Base-by-base conservation (phyloP, 2,113 vertebrate species). In the Callionymus lyra region DNA sequence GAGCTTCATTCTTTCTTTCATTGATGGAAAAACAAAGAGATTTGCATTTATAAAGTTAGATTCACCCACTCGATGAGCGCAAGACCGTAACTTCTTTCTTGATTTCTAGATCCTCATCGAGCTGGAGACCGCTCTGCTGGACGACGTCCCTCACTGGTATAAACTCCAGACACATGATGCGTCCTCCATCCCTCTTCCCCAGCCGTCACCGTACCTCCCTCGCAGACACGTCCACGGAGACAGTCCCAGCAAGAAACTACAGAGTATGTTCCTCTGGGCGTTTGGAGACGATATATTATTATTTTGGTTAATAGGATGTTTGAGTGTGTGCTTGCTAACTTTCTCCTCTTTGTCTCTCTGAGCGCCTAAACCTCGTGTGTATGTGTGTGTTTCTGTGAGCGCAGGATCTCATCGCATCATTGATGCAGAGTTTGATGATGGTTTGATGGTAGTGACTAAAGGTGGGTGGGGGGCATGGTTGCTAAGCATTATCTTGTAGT, bases 351-450 rank as follows among this genome's bases (percentile, higher is more conserved):
- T 67, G 40, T 53, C 31, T 64, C 55, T 50, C 31, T 36, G 39
- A 44, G 50, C 51, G 50, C 50, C 38, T 70, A 48, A 51, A 56
- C 53, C 39, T 61, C 33, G 66, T 56, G 34, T 52, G 39, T 65
- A 13, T 67, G 44, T 63, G 50, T 59, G 19, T 50, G 34, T 76
- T 21, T 75, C 48, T 58, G 59, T 42, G 63, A 63, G 53, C 84
- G 59, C 90, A 98, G 95, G 94, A 88, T 98, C 95, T 79, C 94
- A 94, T 77, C 91, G 93, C 86, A 91, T 97, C 93, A 92, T 86
- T 92, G 94, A 98, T 80, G 89, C 91, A 89, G 95, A 98, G 88
- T 91, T 92, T 90, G 94, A 98, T 90, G 94, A 95, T 90, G 92
- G 88, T 88, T 92, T 97, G 88, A 86, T 91, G 82, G 88, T 94